Conservation (phyloP, 2,113 vertebrate genomes). For the Indicator maculatus region DNA sequence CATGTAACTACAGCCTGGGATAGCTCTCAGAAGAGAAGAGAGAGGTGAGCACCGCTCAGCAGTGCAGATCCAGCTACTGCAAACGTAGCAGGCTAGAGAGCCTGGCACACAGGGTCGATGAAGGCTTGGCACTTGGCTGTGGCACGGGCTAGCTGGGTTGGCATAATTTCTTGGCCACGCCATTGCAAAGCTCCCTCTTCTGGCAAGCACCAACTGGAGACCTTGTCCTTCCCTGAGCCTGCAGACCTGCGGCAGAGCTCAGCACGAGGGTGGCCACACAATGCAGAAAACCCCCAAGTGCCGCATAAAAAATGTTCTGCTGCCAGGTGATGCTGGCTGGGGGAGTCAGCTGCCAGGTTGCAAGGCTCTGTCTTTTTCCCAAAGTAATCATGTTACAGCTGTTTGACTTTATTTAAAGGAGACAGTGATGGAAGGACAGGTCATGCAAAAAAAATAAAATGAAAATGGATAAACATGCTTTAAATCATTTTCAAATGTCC, state of each 20-base stretch:
- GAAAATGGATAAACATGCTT: not conserved
- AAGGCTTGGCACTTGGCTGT: not conserved
- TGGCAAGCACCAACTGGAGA: not conserved
- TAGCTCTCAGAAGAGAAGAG: not conserved
- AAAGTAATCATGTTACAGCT: not conserved
- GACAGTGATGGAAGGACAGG: not conserved
- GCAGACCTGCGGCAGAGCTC: not conserved
- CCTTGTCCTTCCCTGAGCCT: not conserved
- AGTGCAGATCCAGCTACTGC: not conserved
- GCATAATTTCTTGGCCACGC: not conserved
- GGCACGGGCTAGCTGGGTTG: not conserved
- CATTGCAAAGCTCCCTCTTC: not conserved
- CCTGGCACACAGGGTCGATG: accelerated
- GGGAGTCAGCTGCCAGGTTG: not conserved
- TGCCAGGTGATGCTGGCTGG: too few relatives aligned
- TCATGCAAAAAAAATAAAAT: not conserved
- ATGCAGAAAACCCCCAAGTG: accelerated
- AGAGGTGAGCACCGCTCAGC: not conserved
- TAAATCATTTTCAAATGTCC: not conserved
- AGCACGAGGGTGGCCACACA: accelerated
- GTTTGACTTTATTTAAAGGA: not conserved
- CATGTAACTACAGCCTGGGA: not conserved
- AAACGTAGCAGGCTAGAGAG: not conserved
- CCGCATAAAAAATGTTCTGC: accelerated
- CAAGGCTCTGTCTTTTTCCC: not conserved